phyloP scores from a whole-genome alignment of 1,140 invertebrate species.

The Thaumatotibia leucotreta region DNA sequence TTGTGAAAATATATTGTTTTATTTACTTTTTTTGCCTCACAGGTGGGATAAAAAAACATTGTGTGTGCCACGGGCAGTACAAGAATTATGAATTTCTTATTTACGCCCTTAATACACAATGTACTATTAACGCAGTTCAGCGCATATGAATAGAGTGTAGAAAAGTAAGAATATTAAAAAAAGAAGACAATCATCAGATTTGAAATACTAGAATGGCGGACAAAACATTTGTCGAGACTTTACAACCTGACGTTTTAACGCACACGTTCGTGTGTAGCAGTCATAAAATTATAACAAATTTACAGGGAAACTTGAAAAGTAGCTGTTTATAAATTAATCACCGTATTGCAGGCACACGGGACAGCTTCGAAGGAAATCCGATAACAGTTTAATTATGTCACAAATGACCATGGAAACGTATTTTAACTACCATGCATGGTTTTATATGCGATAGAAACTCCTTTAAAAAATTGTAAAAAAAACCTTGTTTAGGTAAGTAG shows the following conservation, averaged over 20 bases:
- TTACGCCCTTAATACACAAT: too few species aligned
- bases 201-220: not conserved
- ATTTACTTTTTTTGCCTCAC: too few species aligned
- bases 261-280: conserved; percentile 40
- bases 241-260: not conserved
- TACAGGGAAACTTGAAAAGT: conserved; percentile 42
- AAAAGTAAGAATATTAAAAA: not conserved
- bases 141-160: too few species aligned
- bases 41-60: too few species aligned
- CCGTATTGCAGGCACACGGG: conserved; percentile 19
- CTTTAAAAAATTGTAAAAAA: too few species aligned
- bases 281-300: conserved; percentile 48
- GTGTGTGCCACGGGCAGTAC: too few species aligned
- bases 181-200: not conserved
- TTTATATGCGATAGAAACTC: not conserved
- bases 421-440: not conserved
- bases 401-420: not conserved
- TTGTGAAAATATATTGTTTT: too few species aligned
- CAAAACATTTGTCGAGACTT: not conserved
- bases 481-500: too few species aligned
- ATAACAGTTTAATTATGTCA: conserved; percentile 1
- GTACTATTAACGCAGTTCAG: too few species aligned
- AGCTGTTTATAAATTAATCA: conserved; percentile 45
- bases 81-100: too few species aligned
- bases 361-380: conserved; percentile 11